Base-by-base conservation (phyloP, 2,888 invertebrate species). In the Dicyrtomina minuta region DNA sequence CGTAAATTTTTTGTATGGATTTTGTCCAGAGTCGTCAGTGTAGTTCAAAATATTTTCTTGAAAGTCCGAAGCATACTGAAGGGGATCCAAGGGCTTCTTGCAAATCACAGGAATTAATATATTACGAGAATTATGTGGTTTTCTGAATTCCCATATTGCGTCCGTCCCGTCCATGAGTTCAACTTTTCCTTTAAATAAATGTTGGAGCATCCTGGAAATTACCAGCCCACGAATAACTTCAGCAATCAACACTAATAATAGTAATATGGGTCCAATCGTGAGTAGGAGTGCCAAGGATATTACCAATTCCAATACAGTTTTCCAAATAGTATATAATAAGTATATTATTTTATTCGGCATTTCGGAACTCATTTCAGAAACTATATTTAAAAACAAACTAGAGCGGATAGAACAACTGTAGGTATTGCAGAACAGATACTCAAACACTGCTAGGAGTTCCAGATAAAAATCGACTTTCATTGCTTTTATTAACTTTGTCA, bases 141-240 rank as follows among this genome's bases (percentile, higher is more conserved):
- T 77, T 22, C 64, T 43, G 55, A 71, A 77, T 3, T 69, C 62
- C 76, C 76, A 77, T 58, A 74, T 69, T 24, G 68, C 69, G 55
- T 77, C 76, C 2, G 72, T 68, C n/a, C 73, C 73, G 12, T 68
- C 70, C 12, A 71, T 58, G 12, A 76, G 65, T 51, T 43, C 27
- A 24, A 71, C 51, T 27, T 65, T 70, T 6, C n/a, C 46, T n/a
- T 61, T 51, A 61, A 44, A 61, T 26, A 67, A 27, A 2, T 70
- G 8, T 15, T 51, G 41, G 8, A 75, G 61, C 17, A 70, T 33
- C 13, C 24, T 39, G n/a, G 24, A 20, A 12, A 69, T 59, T 2
- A 75, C 59, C 20, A 74, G 20, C 8, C 59, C 26, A 8, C 76
- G 70, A 27, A 70, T 22, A 15, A 68, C 12, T 56, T 74, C 75